phyloP scores from a whole-genome alignment of 2,888 invertebrate species.

The Drosophila flavopinicola region DNA sequence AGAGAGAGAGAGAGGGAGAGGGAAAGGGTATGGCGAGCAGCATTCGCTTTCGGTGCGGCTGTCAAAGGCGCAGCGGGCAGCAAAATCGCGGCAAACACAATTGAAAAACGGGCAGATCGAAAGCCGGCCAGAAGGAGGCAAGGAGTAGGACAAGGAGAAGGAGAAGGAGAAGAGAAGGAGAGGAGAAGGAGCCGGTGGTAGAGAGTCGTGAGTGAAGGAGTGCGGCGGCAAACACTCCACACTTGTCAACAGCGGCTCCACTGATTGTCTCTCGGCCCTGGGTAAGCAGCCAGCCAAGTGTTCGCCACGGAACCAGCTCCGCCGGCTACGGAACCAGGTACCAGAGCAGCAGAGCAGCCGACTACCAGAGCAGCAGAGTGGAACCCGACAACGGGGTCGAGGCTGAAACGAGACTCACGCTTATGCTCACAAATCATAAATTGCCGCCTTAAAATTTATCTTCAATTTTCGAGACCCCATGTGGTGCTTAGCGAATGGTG shows the following conservation, averaged over 20 bases:
- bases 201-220: slow-evolving; percentile 71
- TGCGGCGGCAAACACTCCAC: slow-evolving; percentile 79
- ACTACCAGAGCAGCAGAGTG: too few species aligned
- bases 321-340: slow-evolving; percentile 5
- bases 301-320: background rate
- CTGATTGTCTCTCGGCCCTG: slow-evolving; percentile 56
- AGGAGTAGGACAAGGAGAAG: background rate
- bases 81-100: slow-evolving; percentile 72
- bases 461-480: slow-evolving; percentile 83
- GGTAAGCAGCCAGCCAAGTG: slow-evolving; percentile 31
- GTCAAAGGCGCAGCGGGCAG: slow-evolving; percentile 74
- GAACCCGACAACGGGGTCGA: slow-evolving; percentile 32
- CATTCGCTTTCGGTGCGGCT: slow-evolving; percentile 48
- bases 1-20: background rate
- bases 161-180: too few species aligned
- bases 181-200: background rate
- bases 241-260: slow-evolving; percentile 76
- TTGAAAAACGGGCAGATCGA: slow-evolving; percentile 60
- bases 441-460: slow-evolving; percentile 85
- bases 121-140: background rate
- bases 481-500: slow-evolving; percentile 81
- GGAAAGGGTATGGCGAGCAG: slow-evolving; percentile 8
- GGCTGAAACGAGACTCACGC: slow-evolving; percentile 65
- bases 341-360: too few species aligned
- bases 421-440: slow-evolving; percentile 84